Evolutionary conservation across 2,888 invertebrate genomes (phyloP), one percentile per base, ranked within the genome.

Genomic region (Harpalus rubripes): DNA sequence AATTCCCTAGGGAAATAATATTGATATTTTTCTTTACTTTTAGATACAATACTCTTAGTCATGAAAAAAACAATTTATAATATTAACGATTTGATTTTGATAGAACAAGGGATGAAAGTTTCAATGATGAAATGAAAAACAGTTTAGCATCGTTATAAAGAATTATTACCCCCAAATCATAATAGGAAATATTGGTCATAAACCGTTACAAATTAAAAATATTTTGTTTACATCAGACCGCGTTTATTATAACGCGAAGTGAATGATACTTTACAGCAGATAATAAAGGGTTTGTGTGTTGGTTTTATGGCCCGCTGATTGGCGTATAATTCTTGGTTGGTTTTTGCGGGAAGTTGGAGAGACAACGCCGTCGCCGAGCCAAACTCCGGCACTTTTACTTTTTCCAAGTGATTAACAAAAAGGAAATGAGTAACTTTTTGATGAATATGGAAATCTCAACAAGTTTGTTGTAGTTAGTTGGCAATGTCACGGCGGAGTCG

Each of bases 371-470:
- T 22, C 22, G 22, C 22, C 22, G 22, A 22, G 22, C 22, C 22
- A 22, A 63, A 63, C 63, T 63, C 22, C 7, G 76, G 32, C 83
- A 84, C 84, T 84, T 84, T 84, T 84, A 84, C 84, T 84, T 41
- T 84, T 76, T 84, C 78, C 78, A 78, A 84, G 78, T 84, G 84
- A 84, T 84, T 84, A 84, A 72, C 78, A 84, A 84, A 84, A 81
- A 81, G 81, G 81, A 81, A 84, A 84, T 84, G 84, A 84, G 84
- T 56, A 84, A 84, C 78, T 84, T 84, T 84, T 84, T 84, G 84
- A 84, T 84, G 84, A 84, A 84, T 84, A 84, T 84, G 84, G 84
- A 84, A 84, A 84, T 84, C 78, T 81, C 81, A 81, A 81, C 84
- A 84, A 84, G 84, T 84, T 84, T 84, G 84, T 84, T 78, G 44